phyloP scores from a whole-genome alignment of 2,888 invertebrate species.

The Scaptomyza caliginosa region DNA sequence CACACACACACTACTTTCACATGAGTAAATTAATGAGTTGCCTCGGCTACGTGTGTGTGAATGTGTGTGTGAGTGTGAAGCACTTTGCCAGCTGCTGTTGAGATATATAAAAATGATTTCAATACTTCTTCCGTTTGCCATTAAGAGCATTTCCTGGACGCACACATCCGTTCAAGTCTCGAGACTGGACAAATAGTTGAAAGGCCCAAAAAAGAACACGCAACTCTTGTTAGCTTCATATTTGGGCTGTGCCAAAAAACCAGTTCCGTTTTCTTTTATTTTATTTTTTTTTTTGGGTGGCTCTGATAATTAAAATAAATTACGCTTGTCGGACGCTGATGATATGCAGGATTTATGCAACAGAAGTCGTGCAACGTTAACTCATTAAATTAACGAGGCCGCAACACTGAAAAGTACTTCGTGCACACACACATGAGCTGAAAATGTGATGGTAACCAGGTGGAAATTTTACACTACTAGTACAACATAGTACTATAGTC shows the following conservation, averaged over 20 bases:
- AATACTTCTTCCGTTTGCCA: slow-evolving; percentile 74
- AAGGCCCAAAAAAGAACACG: slow-evolving; percentile 19
- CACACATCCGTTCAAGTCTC: slow-evolving; percentile 48
- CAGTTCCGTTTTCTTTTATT: too few relatives aligned
- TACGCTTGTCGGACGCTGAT: slow-evolving; percentile 61
- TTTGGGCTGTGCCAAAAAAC: neutral
- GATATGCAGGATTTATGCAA: slow-evolving; percentile 67
- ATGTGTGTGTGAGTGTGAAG: slow-evolving; percentile 2
- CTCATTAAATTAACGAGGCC: slow-evolving; percentile 61
- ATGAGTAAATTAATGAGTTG: slow-evolving; percentile 53
- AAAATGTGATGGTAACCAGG: slow-evolving; percentile 17
- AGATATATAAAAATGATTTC: slow-evolving; percentile 72
- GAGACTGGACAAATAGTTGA: slow-evolving; percentile 18
- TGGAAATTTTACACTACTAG: neutral
- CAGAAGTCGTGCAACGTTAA: slow-evolving; percentile 41
- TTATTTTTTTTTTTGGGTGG: slow-evolving; percentile 10
- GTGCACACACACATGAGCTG: slow-evolving; percentile 10
- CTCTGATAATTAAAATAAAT: slow-evolving; percentile 81
- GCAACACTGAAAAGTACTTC: slow-evolving; percentile 45
- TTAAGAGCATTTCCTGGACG: slow-evolving; percentile 71
- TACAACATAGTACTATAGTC: neutral
- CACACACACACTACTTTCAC: slow-evolving; percentile 1
- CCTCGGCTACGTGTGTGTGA: slow-evolving; percentile 1
- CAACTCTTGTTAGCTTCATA: slow-evolving; percentile 38
- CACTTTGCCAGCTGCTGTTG: slow-evolving; percentile 39